Evolutionary conservation across 2,113 vertebrate genomes (phyloP).

Genomic region (Pygoscelis adeliae): DNA sequence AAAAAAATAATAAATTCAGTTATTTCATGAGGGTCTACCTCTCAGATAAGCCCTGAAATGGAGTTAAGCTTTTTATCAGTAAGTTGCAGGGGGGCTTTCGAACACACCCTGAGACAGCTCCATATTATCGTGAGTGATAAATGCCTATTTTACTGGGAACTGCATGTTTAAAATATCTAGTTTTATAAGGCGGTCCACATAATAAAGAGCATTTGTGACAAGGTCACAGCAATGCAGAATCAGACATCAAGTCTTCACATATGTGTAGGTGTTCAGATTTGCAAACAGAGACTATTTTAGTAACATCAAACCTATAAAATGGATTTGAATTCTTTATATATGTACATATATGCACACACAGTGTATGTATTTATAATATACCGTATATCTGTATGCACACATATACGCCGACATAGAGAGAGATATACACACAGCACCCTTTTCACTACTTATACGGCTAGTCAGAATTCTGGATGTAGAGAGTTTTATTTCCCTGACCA

Average conservation of each 20-base stretch:
- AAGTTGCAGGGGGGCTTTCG: slow-evolving; percentile 47
- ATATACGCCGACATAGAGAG: background rate
- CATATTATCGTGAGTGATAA: background rate
- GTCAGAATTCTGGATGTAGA: background rate
- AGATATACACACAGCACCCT: background rate
- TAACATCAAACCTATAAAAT: background rate
- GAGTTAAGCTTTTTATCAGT: slow-evolving; percentile 71
- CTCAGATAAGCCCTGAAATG: slow-evolving; percentile 57
- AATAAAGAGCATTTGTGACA: background rate
- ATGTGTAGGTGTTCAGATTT: background rate
- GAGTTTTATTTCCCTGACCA: background rate
- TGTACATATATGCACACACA: background rate
- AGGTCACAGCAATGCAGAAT: background rate
- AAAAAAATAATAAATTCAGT: background rate
- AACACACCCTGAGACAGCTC: slow-evolving; percentile 45
- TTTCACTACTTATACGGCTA: background rate
- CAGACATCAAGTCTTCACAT: background rate
- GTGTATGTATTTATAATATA: background rate
- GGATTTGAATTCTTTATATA: background rate
- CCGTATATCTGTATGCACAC: background rate
- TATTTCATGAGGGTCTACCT: slow-evolving; percentile 33
- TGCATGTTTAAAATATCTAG: background rate
- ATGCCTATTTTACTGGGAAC: background rate
- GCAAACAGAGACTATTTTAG: background rate
- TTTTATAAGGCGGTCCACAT: background rate